Evolutionary conservation across 1,140 invertebrate species (phyloP).

Genomic region (Geopemphigus sp.): DNA sequence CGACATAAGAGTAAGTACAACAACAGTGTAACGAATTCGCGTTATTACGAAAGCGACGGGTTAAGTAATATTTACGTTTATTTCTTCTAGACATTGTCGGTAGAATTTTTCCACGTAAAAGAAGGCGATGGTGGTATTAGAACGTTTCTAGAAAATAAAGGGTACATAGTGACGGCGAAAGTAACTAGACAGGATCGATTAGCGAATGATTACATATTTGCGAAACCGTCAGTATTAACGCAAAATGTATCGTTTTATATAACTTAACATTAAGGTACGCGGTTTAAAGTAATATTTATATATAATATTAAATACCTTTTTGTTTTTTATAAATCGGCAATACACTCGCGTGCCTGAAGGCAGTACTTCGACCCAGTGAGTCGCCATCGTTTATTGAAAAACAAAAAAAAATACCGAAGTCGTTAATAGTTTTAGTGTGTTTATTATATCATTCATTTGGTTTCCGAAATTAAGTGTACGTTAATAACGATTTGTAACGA

Average conservation of each 20-base stretch:
- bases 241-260: conserved; percentile 36
- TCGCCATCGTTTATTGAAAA: too few relatives aligned
- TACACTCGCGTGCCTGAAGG: too few relatives aligned
- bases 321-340: too few relatives aligned
- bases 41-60: background rate
- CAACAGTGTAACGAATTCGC: background rate
- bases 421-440: too few relatives aligned
- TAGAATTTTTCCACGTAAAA: conserved; percentile 50
- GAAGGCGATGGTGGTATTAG: conserved; percentile 47
- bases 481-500: too few relatives aligned
- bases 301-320: too few relatives aligned
- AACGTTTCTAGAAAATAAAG: conserved; percentile 47
- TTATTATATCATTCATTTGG: too few relatives aligned
- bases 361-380: too few relatives aligned
- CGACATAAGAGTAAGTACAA: conserved; percentile 56
- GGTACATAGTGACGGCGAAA: conserved; percentile 48
- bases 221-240: conserved; percentile 33
- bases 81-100: conserved; percentile 50
- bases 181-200: conserved; percentile 44
- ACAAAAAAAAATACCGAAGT: too few relatives aligned
- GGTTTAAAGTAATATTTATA: background rate
- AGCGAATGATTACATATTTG: conserved; percentile 50
- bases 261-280: background rate
- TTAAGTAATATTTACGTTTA: background rate
- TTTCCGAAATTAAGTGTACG: too few relatives aligned